These are phyloP conservation scores for Melanostoma scalare DNA, from an alignment of 2,888 invertebrate species.

Conservation along the genomic window DNA sequence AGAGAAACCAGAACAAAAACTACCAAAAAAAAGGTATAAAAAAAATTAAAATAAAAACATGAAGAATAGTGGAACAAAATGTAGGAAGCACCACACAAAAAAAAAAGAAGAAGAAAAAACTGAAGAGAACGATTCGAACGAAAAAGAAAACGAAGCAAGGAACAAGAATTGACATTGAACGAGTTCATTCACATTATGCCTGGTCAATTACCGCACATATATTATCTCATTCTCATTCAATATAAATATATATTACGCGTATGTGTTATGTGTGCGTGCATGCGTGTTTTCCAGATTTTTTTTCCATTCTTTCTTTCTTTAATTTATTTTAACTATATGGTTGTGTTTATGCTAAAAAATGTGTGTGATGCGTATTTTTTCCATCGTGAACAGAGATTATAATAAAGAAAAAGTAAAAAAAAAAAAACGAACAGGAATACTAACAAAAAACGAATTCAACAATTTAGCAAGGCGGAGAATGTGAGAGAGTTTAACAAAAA, in stretches of 20 bases:
- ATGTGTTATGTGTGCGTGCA: constrained; percentile 45
- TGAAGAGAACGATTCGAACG: constrained; percentile 38
- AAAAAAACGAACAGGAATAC: background rate
- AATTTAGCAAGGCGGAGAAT: background rate
- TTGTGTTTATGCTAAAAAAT: constrained; percentile 42
- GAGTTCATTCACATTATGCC: constrained; percentile 82
- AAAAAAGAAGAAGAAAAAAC: constrained; percentile 8
- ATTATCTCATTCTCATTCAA: constrained; percentile 59
- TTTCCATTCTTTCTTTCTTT: too few species aligned
- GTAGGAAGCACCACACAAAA: constrained; percentile 48
- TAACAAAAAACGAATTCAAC: constrained; percentile 18
- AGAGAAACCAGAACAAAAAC: background rate
- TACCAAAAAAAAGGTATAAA: constrained; percentile 3
- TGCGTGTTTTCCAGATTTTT: constrained; percentile 11
- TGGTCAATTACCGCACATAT: constrained; percentile 78
- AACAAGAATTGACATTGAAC: constrained; percentile 81
- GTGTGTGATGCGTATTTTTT: constrained; percentile 43
- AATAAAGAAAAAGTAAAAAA: constrained; percentile 2
- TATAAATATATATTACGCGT: background rate
- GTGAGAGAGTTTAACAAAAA: too few species aligned
- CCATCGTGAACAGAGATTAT: constrained; percentile 28
- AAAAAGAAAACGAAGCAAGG: constrained; percentile 46
- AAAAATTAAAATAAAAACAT: constrained; percentile 21
- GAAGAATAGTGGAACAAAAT: constrained; percentile 30
- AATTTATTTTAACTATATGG: background rate